Conservation (phyloP, 1,140 invertebrate species). For the Ditylenchus dipsaci region DNA sequence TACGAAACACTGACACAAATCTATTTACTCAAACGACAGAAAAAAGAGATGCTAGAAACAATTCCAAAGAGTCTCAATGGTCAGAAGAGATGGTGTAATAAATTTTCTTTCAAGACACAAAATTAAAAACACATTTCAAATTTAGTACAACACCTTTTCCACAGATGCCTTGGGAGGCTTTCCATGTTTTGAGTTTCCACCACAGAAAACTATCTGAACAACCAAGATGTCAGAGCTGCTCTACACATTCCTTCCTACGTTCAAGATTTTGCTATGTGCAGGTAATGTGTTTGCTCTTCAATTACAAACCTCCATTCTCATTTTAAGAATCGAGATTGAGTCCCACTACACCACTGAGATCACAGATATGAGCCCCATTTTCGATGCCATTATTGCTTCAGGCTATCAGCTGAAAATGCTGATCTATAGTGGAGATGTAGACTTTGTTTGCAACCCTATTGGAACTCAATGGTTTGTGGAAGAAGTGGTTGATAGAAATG, state of each 20-base stretch:
- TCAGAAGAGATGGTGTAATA: too few relatives aligned
- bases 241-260: too few relatives aligned
- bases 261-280: too few relatives aligned
- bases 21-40: too few relatives aligned
- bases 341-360: too few relatives aligned
- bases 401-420: conserved; percentile 52
- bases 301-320: too few relatives aligned
- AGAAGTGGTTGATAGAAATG: conserved; percentile 4
- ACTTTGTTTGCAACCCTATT: conserved; percentile 62
- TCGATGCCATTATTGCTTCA: conserved; percentile 30
- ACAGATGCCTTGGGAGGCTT: conserved; percentile 38
- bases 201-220: conserved; percentile 58
- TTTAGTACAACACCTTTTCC: conserved; percentile 10
- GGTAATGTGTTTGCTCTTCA: too few relatives aligned
- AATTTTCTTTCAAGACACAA: too few relatives aligned
- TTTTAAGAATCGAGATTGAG: too few relatives aligned
- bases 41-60: too few relatives aligned
- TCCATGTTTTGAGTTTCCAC: conserved; percentile 57
- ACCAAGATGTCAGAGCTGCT: conserved; percentile 51
- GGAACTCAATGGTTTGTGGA: conserved; percentile 63
- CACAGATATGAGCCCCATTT: too few relatives aligned
- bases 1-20: conserved; percentile 46
- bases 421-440: conserved; percentile 63
- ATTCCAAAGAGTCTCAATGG: too few relatives aligned
- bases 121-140: conserved; percentile 5